A percentile compares a stretch with the other conserved stretches of the same genome.
These are phyloP conservation scores for Engraulis encrasicolus DNA, from an alignment of 2,113 vertebrate genomes.

Conservation along the genomic window DNA sequence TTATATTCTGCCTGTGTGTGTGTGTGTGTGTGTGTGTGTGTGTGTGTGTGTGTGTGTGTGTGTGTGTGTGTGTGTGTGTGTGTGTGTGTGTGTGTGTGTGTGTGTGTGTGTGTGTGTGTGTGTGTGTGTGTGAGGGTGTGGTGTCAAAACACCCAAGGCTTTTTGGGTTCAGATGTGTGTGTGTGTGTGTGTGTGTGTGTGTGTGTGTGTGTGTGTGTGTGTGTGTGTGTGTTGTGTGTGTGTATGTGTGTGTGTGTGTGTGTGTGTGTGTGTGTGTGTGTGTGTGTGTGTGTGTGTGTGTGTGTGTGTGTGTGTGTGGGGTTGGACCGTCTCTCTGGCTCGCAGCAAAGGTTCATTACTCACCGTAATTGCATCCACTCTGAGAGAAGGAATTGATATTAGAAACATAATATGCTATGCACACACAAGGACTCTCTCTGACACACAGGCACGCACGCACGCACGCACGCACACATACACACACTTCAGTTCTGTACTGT, in stretches of 20 bases:
- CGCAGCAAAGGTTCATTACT: conserved; percentile 13
- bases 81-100: neutral
- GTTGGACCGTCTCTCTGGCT: neutral
- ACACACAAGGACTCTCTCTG: neutral
- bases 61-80: neutral
- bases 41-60: neutral
- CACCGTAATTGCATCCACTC: conserved; percentile 6
- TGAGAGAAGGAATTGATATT: neutral
- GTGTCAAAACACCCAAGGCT: too few species aligned
- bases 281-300: neutral
- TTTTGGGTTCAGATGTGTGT: too few species aligned
- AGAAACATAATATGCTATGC: conserved; percentile 15
- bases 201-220: neutral
- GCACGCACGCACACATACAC: neutral
- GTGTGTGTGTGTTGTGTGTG: neutral
- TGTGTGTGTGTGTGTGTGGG: neutral
- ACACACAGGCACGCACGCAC: neutral
- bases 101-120: neutral
- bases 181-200: neutral
- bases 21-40: neutral
- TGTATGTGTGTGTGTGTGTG: conserved; percentile 46
- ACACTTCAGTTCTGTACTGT: too few species aligned
- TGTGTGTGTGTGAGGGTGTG: conserved; percentile 40
- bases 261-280: conserved; percentile 33
- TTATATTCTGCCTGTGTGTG: neutral